Conservation (phyloP, 23 tunicate genomes). For the Phallusia fumigata region DNA sequence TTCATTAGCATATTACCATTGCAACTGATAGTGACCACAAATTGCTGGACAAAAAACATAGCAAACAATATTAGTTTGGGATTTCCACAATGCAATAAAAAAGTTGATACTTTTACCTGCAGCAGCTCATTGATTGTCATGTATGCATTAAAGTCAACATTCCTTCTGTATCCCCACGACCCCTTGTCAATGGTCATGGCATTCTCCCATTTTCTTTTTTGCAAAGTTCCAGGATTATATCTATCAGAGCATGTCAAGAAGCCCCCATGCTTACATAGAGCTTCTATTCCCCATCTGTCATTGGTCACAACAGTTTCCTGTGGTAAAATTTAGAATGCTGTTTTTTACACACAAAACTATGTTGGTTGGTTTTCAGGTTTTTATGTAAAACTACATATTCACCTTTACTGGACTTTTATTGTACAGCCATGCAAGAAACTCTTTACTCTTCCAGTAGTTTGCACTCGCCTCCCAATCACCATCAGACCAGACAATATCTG, state of each 20-base stretch:
- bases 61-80: too few relatives aligned
- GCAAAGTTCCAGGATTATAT: slow-evolving; percentile 69
- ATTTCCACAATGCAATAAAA: too few relatives aligned
- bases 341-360: background rate
- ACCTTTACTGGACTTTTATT: slow-evolving; percentile 53
- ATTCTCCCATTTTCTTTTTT: slow-evolving; percentile 71
- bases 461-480: slow-evolving; percentile 15
- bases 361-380: too few relatives aligned
- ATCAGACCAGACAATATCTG: slow-evolving; percentile 57
- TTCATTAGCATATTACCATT: slow-evolving; percentile 73
- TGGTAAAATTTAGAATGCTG: background rate
- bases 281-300: slow-evolving; percentile 81
- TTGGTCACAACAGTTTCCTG: slow-evolving; percentile 80
- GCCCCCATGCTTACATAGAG: slow-evolving; percentile 82
- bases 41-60: slow-evolving; percentile 32
- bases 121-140: slow-evolving; percentile 47
- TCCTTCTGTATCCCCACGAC: slow-evolving; percentile 78
- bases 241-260: slow-evolving; percentile 66
- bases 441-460: slow-evolving; percentile 32
- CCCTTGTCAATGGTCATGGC: slow-evolving; percentile 55
- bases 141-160: slow-evolving; percentile 41
- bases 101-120: too few relatives aligned
- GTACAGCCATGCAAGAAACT: slow-evolving; percentile 53
- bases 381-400: too few relatives aligned
- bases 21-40: slow-evolving; percentile 74